phyloP scores from a whole-genome alignment of 2,888 invertebrate species.

The Cheilosia vulpina region DNA sequence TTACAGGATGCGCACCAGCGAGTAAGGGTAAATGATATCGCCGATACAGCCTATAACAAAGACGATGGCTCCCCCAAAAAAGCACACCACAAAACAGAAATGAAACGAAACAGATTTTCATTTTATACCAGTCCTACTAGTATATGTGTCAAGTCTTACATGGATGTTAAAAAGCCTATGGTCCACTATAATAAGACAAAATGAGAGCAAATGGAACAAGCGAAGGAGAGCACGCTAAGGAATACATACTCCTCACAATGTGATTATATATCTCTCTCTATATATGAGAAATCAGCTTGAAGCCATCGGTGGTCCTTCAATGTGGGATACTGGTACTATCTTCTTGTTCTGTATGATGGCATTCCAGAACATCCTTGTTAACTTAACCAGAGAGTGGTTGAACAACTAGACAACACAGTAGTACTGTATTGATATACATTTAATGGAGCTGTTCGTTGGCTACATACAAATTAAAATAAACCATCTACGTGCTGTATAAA shows the following conservation, averaged over 20 bases:
- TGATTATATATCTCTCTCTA: slow-evolving; percentile 4
- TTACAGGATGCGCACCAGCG: slow-evolving; percentile 65
- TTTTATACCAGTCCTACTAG: slow-evolving; percentile 59
- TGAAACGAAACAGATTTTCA: slow-evolving; percentile 18
- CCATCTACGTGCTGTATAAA: slow-evolving; percentile 16
- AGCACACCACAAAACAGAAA: slow-evolving; percentile 31
- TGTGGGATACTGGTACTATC: slow-evolving; percentile 60
- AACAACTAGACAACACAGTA: slow-evolving; percentile 47
- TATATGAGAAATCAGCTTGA: slow-evolving; percentile 62
- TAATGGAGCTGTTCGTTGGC: slow-evolving; percentile 36
- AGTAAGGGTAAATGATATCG: slow-evolving; percentile 29
- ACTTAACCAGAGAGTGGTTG: slow-evolving; percentile 73
- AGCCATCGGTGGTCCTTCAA: slow-evolving; percentile 63
- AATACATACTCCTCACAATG: slow-evolving; percentile 21
- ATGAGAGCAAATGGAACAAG: slow-evolving; percentile 46
- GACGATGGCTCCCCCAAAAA: slow-evolving; percentile 15
- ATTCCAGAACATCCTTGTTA: slow-evolving; percentile 74
- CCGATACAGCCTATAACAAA: slow-evolving; percentile 17
- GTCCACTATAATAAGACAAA: slow-evolving; percentile 34
- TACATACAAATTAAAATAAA: slow-evolving; percentile 23
- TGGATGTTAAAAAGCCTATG: slow-evolving; percentile 28
- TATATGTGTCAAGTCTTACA: background rate
- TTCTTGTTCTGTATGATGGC: slow-evolving; percentile 64
- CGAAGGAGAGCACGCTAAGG: slow-evolving; percentile 41
- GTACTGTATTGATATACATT: slow-evolving; percentile 46